Base-by-base conservation (phyloP, 2,888 invertebrate species). In the Nysson spinosus region DNA sequence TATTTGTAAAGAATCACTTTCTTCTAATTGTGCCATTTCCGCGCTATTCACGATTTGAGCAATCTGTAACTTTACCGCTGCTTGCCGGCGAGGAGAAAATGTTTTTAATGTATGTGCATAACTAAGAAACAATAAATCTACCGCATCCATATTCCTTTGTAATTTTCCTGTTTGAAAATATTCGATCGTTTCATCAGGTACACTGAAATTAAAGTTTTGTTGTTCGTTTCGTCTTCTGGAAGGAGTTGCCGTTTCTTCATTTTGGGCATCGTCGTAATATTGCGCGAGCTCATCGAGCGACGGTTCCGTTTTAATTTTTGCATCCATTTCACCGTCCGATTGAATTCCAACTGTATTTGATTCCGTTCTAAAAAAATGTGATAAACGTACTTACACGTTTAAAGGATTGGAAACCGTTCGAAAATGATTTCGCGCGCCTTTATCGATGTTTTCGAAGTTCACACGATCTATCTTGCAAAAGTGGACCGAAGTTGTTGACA, bases 41-140 rank as follows among this genome's bases (percentile, higher is more conserved):
- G 39, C 54, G 14, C 12, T 54, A 11, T 46, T 54, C 37, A 54
- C 37, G 14, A 54, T 32, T 14, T 54, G 54, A 3, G 54, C 54
- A 12, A 54, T 54, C 22, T 54, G 54, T 6, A 44, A 22, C 12
- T 54, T 54, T 1, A 54, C 30, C 9, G 54, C 20, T 7, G 44
- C 35, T 35, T 46, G 54, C 16, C 54, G 35, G 4, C 40, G 54
- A 12, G 35, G 37, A 16, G 44, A 56, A 47, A 56, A 32, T 4
- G 55, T 47, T 20, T 56, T 56, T 22, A 56, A 19, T 4, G 54
- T 54, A 37, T 46, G 54, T 12, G 54, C 54, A 11, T 54, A 46
- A 30, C 54, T 54, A 34, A 54, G 14, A 7, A 54, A 54, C 12
- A 54, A 39, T 16, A 54, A 16, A 16, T 46, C 54, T n/a, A 44